Evolutionary conservation across 1,140 invertebrate genomes (phyloP).

Genomic region (Dreissena rostriformis): DNA sequence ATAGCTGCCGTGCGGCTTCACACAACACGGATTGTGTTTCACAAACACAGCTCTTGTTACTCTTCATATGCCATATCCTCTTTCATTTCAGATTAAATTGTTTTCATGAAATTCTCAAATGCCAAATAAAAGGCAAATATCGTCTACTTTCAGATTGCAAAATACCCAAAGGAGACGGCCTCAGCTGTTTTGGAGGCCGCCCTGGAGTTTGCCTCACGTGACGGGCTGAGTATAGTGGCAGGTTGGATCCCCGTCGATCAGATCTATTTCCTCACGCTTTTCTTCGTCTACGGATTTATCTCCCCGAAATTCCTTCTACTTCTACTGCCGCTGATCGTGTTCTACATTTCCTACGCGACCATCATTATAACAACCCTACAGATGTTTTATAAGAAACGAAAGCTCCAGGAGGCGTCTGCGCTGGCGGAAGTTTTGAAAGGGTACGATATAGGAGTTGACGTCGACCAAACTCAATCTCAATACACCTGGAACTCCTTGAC

Average conservation of each 20-base stretch:
- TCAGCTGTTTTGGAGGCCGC: slow-evolving; percentile 90
- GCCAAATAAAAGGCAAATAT: no score
- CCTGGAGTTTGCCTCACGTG: slow-evolving; percentile 90
- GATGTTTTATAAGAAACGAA: slow-evolving; percentile 83
- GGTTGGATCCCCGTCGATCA: slow-evolving; percentile 89
- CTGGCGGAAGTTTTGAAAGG: slow-evolving; percentile 71
- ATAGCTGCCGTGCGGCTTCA: no score
- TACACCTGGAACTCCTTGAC: slow-evolving; percentile 91
- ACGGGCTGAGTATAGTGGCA: slow-evolving; percentile 89
- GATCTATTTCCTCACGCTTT: slow-evolving; percentile 85
- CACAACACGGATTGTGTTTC: no score
- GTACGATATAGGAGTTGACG: slow-evolving; percentile 80
- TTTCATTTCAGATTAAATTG: no score
- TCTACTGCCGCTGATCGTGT: slow-evolving; percentile 86
- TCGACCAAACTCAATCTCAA: slow-evolving; percentile 89
- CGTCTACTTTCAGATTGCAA: slow-evolving; percentile 58
- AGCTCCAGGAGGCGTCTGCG: slow-evolving; percentile 69
- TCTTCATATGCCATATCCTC: no score
- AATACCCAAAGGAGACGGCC: slow-evolving; percentile 80
- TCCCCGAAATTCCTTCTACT: slow-evolving; percentile 86
- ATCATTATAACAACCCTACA: slow-evolving; percentile 91
- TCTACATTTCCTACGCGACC: slow-evolving; percentile 87
- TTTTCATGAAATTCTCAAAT: no score
- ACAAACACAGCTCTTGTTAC: no score
- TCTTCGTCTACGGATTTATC: slow-evolving; percentile 87